A percentile compares a stretch with the other conserved stretches of the same genome.
phyloP scores from a whole-genome alignment of 1,140 invertebrate genomes.

The Aphidius gifuensis region DNA sequence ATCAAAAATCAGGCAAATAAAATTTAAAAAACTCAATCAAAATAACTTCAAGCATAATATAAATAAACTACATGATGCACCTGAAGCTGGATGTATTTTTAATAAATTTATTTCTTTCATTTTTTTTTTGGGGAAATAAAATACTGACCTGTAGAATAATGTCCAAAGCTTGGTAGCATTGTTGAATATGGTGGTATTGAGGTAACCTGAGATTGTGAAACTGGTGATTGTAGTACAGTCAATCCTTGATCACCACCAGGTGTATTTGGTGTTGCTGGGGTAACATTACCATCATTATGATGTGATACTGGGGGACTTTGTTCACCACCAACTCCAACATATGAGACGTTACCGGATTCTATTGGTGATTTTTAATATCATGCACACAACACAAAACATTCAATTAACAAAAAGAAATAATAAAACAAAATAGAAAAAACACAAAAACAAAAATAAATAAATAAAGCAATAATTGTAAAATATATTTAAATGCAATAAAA shows the following conservation, averaged over 20 bases:
- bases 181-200: conserved; percentile 59
- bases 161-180: conserved; percentile 70
- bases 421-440: conserved; percentile 44
- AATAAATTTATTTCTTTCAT: too few relatives aligned
- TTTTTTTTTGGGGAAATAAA: too few relatives aligned
- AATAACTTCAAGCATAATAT: too few relatives aligned
- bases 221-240: conserved; percentile 59
- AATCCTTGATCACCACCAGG: conserved; percentile 53
- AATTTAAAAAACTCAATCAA: too few relatives aligned
- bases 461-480: conserved; percentile 18
- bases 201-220: conserved; percentile 52
- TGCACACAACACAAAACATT: conserved; percentile 48
- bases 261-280: conserved; percentile 57
- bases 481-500: conserved; percentile 21
- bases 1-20: too few relatives aligned
- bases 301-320: conserved; percentile 61
- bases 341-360: conserved; percentile 56
- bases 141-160: conserved; percentile 68
- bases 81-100: too few relatives aligned
- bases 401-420: not conserved
- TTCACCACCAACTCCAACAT: conserved; percentile 56
- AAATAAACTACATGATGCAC: too few relatives aligned
- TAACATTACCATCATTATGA: conserved; percentile 56
- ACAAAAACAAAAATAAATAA: conserved; percentile 23
- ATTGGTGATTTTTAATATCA: conserved; percentile 50